phyloP scores from a whole-genome alignment of 92 coral and sea anemone genomes.

The Porites lobata region DNA sequence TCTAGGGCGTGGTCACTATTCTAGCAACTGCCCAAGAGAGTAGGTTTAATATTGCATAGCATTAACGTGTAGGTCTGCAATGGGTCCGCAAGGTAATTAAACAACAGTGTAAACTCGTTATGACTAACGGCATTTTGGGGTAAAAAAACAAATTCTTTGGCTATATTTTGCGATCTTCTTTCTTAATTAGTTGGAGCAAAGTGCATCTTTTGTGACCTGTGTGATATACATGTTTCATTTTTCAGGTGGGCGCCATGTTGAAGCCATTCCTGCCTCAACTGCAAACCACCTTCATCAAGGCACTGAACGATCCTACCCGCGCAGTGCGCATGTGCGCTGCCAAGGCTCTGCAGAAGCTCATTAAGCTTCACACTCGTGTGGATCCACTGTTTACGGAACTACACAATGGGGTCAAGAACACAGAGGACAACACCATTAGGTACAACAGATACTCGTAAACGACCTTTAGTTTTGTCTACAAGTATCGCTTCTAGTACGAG shows the following conservation, averaged over 20 bases:
- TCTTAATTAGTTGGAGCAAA: too few species aligned
- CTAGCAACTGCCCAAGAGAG: too few species aligned
- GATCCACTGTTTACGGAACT: constrained; percentile 99
- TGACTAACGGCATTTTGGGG: too few species aligned
- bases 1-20: too few species aligned
- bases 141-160: too few species aligned
- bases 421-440: constrained; percentile 96
- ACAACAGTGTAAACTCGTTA: too few species aligned
- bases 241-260: constrained; percentile 93
- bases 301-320: constrained; percentile 93
- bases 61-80: too few species aligned
- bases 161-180: too few species aligned
- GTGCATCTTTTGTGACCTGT: background rate
- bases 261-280: constrained; percentile 98
- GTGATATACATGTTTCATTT: background rate
- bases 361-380: constrained; percentile 94
- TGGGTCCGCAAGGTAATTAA: too few species aligned
- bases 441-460: background rate
- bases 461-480: too few species aligned
- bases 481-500: too few species aligned
- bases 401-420: constrained; percentile 96
- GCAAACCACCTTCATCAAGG: constrained; percentile 98
- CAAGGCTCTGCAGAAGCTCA: constrained; percentile 88
- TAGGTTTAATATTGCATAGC: too few species aligned
- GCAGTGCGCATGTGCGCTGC: constrained; percentile 94